These are phyloP conservation scores for Drosophila hydei DNA, from an alignment of 1,140 invertebrate species.

Conservation along the genomic window DNA sequence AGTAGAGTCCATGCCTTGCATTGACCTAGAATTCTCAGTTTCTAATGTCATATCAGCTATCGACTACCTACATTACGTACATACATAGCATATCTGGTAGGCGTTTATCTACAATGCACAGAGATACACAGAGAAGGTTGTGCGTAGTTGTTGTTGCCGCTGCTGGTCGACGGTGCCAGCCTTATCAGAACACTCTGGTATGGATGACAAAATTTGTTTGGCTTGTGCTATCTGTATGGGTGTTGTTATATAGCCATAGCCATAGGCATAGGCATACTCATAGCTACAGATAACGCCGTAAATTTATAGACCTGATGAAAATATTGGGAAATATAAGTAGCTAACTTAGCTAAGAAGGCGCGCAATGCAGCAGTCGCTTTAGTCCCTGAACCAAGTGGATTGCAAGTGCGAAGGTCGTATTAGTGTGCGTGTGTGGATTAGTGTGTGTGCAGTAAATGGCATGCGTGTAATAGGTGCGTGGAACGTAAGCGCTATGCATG, in stretches of 20 bases:
- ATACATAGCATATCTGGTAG: not conserved
- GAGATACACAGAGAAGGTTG: slow-evolving; percentile 3
- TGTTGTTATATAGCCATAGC: slow-evolving; percentile 9
- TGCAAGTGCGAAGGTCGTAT: slow-evolving; percentile 46
- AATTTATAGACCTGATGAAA: slow-evolving; percentile 50
- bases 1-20: slow-evolving; percentile 41
- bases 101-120: slow-evolving; percentile 3
- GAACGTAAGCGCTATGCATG: not conserved
- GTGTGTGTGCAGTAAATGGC: not conserved
- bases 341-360: slow-evolving; percentile 11
- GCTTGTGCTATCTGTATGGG: slow-evolving; percentile 12
- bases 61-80: not conserved
- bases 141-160: not conserved
- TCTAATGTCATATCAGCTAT: slow-evolving; percentile 27
- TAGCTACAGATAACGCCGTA: slow-evolving; percentile 46
- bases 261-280: slow-evolving; percentile 2
- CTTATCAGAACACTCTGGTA: slow-evolving; percentile 66
- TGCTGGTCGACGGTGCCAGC: not conserved
- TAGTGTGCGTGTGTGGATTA: not conserved
- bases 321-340: slow-evolving; percentile 57
- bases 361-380: slow-evolving; percentile 38
- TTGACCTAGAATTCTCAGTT: slow-evolving; percentile 65
- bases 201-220: slow-evolving; percentile 62
- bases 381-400: slow-evolving; percentile 48
- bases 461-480: not conserved